These are phyloP conservation scores for Stramonita haemastoma DNA, from an alignment of 2,888 invertebrate species.

Conservation along the genomic window DNA sequence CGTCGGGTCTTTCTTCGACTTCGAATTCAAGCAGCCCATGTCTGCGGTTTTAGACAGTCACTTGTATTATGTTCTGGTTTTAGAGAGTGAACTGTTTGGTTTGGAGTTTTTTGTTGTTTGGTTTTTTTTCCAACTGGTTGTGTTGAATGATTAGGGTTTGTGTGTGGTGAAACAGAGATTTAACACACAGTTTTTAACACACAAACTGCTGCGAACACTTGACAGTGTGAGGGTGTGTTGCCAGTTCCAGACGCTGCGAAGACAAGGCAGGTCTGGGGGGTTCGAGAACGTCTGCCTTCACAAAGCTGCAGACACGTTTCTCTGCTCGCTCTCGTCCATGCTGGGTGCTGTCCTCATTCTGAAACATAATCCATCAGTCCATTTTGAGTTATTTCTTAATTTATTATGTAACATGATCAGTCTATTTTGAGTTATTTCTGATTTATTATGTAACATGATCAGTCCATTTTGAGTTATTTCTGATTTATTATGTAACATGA, in stretches of 20 bases:
- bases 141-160: too few species aligned
- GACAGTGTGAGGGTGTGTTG: not conserved
- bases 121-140: too few species aligned
- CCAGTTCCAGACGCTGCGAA: not conserved
- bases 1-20: not conserved
- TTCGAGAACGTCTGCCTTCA: not conserved
- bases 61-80: not conserved
- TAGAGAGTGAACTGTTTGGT: not conserved
- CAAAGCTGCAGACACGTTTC: not conserved
- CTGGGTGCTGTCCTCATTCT: not conserved
- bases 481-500: not conserved
- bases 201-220: not conserved
- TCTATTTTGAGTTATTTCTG: not conserved
- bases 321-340: not conserved
- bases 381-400: too few species aligned
- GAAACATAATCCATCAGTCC: not conserved
- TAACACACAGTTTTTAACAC: not conserved
- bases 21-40: constrained; percentile 39
- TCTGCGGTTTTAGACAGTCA: not conserved
- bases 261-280: not conserved
- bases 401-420: not conserved
- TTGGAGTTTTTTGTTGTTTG: too few species aligned
- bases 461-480: not conserved
- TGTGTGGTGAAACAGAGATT: too few species aligned
- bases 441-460: not conserved